Evolutionary conservation across 2,888 invertebrate species (phyloP).

Genomic region (Chrysina gloriosa): DNA sequence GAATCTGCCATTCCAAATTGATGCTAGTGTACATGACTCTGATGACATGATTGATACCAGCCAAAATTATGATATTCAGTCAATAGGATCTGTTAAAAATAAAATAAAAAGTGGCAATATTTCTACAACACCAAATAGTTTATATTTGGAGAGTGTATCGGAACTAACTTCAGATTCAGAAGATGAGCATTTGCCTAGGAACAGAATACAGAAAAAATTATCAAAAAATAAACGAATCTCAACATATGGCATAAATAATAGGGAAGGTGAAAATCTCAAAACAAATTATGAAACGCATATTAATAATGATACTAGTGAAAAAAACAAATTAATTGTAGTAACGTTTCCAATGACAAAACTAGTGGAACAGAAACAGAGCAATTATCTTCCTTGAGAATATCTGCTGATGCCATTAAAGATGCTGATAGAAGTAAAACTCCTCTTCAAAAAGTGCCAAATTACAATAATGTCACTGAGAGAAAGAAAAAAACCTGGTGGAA

Average conservation of each 20-base stretch:
- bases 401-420: conserved; percentile 24
- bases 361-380: not conserved
- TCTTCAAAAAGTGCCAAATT: not conserved
- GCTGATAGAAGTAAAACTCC: not conserved
- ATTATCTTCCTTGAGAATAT: conserved; percentile 43
- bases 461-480: conserved; percentile 20
- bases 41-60: conserved; percentile 43
- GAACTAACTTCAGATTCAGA: conserved; percentile 47
- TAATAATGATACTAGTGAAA: not conserved
- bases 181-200: conserved; percentile 31
- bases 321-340: not conserved
- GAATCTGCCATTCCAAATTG: not conserved
- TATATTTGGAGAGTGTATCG: conserved; percentile 29
- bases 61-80: conserved; percentile 41
- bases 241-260: not conserved
- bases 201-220: not conserved
- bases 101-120: not conserved
- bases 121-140: conserved; percentile 3
- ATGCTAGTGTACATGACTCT: not conserved
- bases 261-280: not conserved
- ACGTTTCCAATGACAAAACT: not conserved
- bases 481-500: not conserved
- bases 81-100: not conserved
- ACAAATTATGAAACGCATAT: not conserved
- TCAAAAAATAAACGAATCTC: not conserved